Evolutionary conservation across 2,888 invertebrate species (phyloP).

Genomic region (Phanerotoma sp.): DNA sequence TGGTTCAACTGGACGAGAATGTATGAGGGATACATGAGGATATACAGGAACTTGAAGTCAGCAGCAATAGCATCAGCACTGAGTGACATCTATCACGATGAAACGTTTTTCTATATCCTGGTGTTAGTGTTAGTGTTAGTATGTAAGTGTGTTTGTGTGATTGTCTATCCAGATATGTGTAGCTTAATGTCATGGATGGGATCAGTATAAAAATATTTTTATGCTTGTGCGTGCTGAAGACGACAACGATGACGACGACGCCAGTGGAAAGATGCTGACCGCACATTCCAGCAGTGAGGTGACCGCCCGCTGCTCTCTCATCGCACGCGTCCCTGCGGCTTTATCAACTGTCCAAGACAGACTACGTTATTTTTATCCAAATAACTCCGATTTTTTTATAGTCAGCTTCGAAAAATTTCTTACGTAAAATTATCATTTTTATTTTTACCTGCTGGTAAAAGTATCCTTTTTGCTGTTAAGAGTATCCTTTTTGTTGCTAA

Average conservation of each 20-base stretch:
- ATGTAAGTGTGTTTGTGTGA: no score
- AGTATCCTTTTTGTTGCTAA: no score
- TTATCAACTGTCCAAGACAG: constrained; percentile 2
- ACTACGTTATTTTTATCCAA: constrained; percentile 2
- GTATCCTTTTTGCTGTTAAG: no score
- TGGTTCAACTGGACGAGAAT: no score
- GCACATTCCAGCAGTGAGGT: constrained; percentile 46
- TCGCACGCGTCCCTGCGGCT: constrained; percentile 3
- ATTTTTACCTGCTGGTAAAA: no score
- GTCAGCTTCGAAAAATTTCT: no score
- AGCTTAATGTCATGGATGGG: not conserved
- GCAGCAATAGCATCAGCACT: not conserved
- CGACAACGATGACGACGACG: constrained; percentile 18
- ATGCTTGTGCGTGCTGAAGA: not conserved
- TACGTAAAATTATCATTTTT: no score
- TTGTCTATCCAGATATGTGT: constrained; percentile 3
- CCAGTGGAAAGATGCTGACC: constrained; percentile 42
- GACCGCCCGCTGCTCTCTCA: constrained; percentile 36
- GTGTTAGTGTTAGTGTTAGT: no score
- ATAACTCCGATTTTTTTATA: not conserved
- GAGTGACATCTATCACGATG: constrained; percentile 2
- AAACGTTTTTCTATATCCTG: not conserved
- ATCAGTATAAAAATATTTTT: not conserved
- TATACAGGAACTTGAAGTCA: no score
- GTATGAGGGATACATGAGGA: no score